Evolutionary conservation across 2,113 vertebrate species (phyloP).

Genomic region (Stegastes partitus): DNA sequence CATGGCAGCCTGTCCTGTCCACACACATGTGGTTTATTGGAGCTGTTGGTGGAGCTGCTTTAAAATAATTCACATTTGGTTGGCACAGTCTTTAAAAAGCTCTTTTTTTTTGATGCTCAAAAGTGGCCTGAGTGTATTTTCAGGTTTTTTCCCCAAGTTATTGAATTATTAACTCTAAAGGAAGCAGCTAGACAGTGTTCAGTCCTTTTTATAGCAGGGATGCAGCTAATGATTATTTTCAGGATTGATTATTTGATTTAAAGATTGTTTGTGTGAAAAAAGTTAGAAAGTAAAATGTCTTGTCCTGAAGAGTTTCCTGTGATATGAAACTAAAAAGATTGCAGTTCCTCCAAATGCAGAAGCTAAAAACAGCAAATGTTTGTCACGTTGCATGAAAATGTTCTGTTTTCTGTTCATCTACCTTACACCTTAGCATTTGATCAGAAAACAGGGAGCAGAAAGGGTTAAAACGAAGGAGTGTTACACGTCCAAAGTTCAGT

Average conservation of each 20-base stretch:
- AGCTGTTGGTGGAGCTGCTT: not conserved
- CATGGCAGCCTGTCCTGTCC: conserved; percentile 13
- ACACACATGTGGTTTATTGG: not conserved
- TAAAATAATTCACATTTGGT: too few relatives aligned
- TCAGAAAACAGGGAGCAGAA: not conserved
- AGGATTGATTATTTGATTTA: not conserved
- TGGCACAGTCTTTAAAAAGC: not conserved
- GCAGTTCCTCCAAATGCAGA: not conserved
- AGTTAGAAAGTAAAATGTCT: too few relatives aligned
- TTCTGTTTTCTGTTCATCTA: not conserved
- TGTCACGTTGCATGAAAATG: not conserved
- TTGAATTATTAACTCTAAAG: conserved; percentile 44
- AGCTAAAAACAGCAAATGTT: not conserved
- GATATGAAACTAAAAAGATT: not conserved
- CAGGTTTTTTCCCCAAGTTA: not conserved
- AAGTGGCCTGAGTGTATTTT: conserved; percentile 33
- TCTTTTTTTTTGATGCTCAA: not conserved
- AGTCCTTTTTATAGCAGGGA: not conserved
- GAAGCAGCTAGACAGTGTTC: conserved; percentile 2
- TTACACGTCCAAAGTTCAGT: conserved; percentile 48
- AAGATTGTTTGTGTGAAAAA: too few relatives aligned
- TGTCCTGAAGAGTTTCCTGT: not conserved
- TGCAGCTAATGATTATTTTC: not conserved
- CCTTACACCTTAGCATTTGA: too few relatives aligned
- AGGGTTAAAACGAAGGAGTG: conserved; percentile 8